Conservation (phyloP, 2,888 invertebrate species). For the Mimumesa dahlbomi region DNA sequence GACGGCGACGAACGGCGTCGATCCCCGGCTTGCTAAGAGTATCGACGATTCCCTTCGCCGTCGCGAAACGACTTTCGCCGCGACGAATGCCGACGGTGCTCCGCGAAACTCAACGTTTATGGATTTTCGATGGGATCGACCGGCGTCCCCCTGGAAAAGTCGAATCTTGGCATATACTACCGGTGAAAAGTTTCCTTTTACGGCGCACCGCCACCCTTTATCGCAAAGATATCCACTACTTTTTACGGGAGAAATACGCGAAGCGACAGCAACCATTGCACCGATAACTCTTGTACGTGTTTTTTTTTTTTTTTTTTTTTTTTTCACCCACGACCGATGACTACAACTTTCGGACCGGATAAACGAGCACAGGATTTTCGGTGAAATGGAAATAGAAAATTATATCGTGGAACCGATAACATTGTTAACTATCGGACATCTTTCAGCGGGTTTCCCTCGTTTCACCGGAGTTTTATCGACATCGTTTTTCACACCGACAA, state of each 20-base stretch:
- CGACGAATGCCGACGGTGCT: constrained; percentile 36
- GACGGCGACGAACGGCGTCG: constrained; percentile 33
- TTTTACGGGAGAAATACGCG: constrained; percentile 37
- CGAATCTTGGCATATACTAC: constrained; percentile 31
- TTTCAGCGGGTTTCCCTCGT: too few relatives aligned
- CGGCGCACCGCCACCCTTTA: constrained; percentile 49
- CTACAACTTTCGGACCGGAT: not conserved
- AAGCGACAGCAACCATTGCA: constrained; percentile 22
- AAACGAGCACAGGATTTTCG: too few relatives aligned
- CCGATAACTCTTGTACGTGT: constrained; percentile 32
- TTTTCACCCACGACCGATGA: constrained; percentile 2
- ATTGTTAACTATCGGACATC: too few relatives aligned
- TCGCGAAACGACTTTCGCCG: constrained; percentile 32
- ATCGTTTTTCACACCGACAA: too few relatives aligned
- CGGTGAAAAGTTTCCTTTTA: constrained; percentile 52
- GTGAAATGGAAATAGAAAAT: too few relatives aligned
- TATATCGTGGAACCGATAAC: too few relatives aligned
- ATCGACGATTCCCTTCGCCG: constrained; percentile 35
- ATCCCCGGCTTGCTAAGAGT: constrained; percentile 39
- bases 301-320: too few relatives aligned
- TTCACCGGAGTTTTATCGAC: too few relatives aligned
- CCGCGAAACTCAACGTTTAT: constrained; percentile 52
- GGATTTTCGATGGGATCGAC: constrained; percentile 59
- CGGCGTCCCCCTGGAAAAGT: constrained; percentile 48
- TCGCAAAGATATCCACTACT: constrained; percentile 42